Base-by-base conservation (phyloP, 1,140 invertebrate genomes). In the Diprion similis region DNA sequence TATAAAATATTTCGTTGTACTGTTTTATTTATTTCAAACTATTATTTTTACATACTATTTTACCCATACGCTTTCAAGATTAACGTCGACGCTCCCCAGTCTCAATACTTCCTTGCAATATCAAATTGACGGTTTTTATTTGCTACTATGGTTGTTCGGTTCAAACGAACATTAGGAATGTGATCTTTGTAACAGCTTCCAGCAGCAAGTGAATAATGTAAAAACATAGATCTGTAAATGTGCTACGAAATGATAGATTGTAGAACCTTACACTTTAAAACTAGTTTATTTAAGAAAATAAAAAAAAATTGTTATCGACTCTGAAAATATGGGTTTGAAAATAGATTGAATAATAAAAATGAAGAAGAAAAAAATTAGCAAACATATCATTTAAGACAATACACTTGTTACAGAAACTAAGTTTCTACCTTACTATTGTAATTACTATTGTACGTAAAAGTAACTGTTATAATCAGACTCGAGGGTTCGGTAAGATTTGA, bases 311-410 rank as follows among this genome's bases (percentile, higher is more conserved):
- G 81, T 85, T 85, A 81, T 77, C 78, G 77, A 78, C 76, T 79
- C 76, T 79, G 78, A 80, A 74, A 75, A 48, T 77, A 70, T 78
- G 78, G 80, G 66, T 81, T 78, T 81, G 79, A 65, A 75, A 67
- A 73, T 78, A 80, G 82, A 76, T 77, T 72, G 75, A 80, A 80
- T 59, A 59, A 59, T 15, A 17, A 59, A 59, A 37, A 37, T 37
- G 24, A 37, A 37, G 24, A 82, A 77, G 75, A 84, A 82, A 77
- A 83, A 86, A 83, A 87, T 87, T 87, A 87, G 86, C 82, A 84
- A 82, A 88, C 86, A 88, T 88, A 88, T 88, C 86, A 88, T 88
- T 88, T 87, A 84, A 86, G 86, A 88, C 86, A 88, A 88, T 88
- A 88, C 84, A 84, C 79, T 86, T 85, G 85, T 87, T 87, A 82